These are phyloP conservation scores for Campopleginae sp. DNA, from an alignment of 2,888 invertebrate genomes.

Conservation along the genomic window DNA sequence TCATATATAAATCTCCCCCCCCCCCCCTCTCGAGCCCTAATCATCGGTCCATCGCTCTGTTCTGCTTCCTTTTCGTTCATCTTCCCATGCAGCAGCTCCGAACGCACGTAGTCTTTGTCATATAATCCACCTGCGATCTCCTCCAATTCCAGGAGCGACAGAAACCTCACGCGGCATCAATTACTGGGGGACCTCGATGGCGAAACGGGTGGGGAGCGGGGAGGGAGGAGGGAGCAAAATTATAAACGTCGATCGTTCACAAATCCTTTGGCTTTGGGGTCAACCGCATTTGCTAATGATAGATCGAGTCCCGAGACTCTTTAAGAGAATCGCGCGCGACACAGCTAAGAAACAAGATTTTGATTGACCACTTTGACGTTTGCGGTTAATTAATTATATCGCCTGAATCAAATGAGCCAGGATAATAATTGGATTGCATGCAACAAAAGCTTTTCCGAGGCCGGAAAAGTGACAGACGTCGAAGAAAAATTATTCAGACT, in stretches of 20 bases:
- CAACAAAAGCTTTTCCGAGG: too few species aligned
- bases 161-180: conserved; percentile 57
- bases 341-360: background rate
- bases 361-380: background rate
- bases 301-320: background rate
- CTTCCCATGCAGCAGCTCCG: too few species aligned
- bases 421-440: too few species aligned
- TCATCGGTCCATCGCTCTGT: conserved; percentile 63
- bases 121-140: conserved; percentile 72
- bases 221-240: conserved; percentile 26
- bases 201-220: background rate
- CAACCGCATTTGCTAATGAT: conserved; percentile 21
- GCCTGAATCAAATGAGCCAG: too few species aligned
- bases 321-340: background rate
- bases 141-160: conserved; percentile 58
- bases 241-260: conserved; percentile 6
- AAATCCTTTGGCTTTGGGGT: background rate
- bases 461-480: background rate
- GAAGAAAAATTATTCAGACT: background rate
- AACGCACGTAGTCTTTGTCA: conserved; percentile 76
- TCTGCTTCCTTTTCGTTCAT: conserved; percentile 26
- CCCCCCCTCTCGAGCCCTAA: conserved; percentile 50
- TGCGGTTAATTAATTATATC: too few species aligned
- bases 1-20: conserved; percentile 42
- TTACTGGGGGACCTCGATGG: conserved; percentile 35